These are phyloP conservation scores for Antechinus flavipes DNA, from an alignment of 2,113 vertebrate genomes.

Conservation along the genomic window DNA sequence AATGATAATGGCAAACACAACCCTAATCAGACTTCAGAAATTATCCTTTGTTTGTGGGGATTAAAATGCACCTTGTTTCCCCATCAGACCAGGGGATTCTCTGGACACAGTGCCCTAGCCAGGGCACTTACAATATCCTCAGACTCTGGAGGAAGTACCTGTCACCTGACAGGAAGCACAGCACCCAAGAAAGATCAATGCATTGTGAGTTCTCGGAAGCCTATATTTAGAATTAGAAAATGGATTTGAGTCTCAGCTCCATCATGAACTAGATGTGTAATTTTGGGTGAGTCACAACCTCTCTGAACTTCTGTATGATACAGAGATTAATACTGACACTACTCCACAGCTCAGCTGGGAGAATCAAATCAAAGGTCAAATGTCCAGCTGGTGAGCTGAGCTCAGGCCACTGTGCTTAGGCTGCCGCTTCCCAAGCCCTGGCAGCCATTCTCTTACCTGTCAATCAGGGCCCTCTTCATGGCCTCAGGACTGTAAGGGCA, in stretches of 20 bases:
- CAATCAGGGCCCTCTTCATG: constrained; percentile 89
- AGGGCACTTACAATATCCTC: too few relatives aligned
- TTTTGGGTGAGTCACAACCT: background rate
- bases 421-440: background rate
- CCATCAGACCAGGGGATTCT: background rate
- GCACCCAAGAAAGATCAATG: background rate
- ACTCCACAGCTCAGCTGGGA: background rate
- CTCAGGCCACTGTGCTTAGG: background rate
- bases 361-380: background rate
- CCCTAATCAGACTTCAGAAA: background rate
- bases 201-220: background rate
- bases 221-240: background rate
- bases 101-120: background rate
- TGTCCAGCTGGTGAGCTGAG: background rate
- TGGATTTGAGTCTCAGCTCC: background rate
- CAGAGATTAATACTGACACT: background rate
- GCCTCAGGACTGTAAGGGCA: constrained; percentile 91
- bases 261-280: background rate
- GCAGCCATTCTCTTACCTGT: constrained; percentile 83
- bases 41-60: background rate
- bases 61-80: background rate
- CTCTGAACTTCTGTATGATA: background rate
- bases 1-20: background rate
- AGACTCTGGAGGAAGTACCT: background rate
- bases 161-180: background rate